Base-by-base conservation (phyloP, 2,797 vertebrate species). In the Adelosebastes latens region DNA sequence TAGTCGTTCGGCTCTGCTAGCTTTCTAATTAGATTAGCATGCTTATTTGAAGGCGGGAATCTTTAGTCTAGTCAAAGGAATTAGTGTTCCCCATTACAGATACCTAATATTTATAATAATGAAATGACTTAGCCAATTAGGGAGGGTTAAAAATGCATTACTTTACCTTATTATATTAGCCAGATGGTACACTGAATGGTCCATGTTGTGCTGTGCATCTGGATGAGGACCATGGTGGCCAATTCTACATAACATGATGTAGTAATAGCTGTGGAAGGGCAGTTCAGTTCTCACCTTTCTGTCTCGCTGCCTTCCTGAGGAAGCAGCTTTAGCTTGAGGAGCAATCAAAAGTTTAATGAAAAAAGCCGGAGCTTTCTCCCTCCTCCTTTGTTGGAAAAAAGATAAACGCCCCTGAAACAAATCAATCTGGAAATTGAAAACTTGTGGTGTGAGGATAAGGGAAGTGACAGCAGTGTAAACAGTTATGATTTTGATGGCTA, bases 21-120 rank as follows among this genome's bases (percentile, higher is more conserved):
- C 97, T 98, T 98, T 96, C 97, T 99, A 99, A 99, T 99, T 99
- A 99, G 97, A 99, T 99, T 98, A 99, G 98, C 97, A 95, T 95
- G 97, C 96, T 96, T 96, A 97, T 96, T 95, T 96, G 96, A 97
- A 96, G 91, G 96, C 96, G 91, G 96, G 97, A 97, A 97, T 96
- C 96, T 96, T 95, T 95, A 94, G 95, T 96, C 96, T 95, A 95
- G 96, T 97, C 96, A 96, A 97, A 97, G 94, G 96, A 97, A 97
- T 97, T 97, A 96, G 97, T 95, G 96, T 95, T 96, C 95, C 95
- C 96, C 95, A 96, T 97, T 96, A 96, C 94, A 90, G 95, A 97
- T 96, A 96, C 96, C 97, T 97, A 97, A 97, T 97, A 98, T 98
- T 98, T 98, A 97, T 97, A 98, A 98, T 97, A 98, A 97, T 95